phyloP scores from a whole-genome alignment of 2,888 invertebrate species.

The Peribatodes rhomboidaria region DNA sequence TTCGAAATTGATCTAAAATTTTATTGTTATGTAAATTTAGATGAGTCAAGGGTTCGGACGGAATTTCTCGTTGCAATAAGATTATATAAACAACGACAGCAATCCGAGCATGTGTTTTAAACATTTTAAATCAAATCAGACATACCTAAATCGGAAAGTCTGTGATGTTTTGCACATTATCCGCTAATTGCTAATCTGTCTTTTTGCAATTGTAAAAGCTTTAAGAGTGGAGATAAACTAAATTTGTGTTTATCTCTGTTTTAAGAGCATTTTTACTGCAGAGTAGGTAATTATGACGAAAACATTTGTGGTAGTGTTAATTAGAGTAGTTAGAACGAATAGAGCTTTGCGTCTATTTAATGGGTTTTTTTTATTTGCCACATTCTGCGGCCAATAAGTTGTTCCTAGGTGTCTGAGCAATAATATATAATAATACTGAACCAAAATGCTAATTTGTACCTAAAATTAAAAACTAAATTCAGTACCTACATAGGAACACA shows the following conservation, averaged over 20 bases:
- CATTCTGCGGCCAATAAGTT: too few relatives aligned
- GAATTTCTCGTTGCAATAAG: slow-evolving; percentile 34
- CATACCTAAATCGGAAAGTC: slow-evolving; percentile 2
- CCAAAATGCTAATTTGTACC: too few relatives aligned
- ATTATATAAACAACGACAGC: slow-evolving; percentile 15
- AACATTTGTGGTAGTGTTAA: slow-evolving; percentile 2
- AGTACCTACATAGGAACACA: too few relatives aligned
- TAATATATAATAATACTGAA: too few relatives aligned
- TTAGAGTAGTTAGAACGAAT: background rate
- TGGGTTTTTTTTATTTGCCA: background rate
- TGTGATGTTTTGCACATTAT: background rate
- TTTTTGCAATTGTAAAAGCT: background rate
- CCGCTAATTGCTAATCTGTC: background rate
- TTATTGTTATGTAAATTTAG: slow-evolving; percentile 24
- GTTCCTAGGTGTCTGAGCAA: too few relatives aligned
- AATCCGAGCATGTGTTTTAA: background rate
- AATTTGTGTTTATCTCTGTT: background rate
- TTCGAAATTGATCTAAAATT: slow-evolving; percentile 16
- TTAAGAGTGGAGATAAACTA: too few relatives aligned
- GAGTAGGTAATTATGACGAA: slow-evolving; percentile 41
- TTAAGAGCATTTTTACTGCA: slow-evolving; percentile 45
- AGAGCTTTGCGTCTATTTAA: background rate
- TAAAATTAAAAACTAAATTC: too few relatives aligned
- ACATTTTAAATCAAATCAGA: slow-evolving; percentile 14
- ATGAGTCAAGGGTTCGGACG: slow-evolving; percentile 24